phyloP scores from a whole-genome alignment of 2,113 vertebrate species.

The Hydrochoerus hydrochaeris region DNA sequence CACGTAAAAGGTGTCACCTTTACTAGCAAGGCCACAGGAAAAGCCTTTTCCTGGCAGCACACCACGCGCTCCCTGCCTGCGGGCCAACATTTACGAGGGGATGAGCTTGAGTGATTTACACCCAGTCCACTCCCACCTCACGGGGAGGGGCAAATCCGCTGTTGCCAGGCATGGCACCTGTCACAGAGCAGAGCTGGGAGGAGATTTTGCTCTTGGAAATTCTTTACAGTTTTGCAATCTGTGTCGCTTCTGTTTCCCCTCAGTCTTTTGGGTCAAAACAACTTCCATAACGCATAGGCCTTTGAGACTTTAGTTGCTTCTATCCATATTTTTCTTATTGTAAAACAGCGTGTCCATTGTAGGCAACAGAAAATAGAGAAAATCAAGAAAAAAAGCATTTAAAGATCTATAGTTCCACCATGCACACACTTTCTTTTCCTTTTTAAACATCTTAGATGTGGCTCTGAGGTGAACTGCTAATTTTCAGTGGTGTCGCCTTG shows the following conservation, averaged over 20 bases:
- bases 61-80: neutral
- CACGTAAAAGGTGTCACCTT: neutral
- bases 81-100: neutral
- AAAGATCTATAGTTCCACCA: neutral
- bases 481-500: neutral
- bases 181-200: neutral
- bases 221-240: neutral
- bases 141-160: neutral
- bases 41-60: neutral
- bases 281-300: neutral
- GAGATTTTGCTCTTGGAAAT: neutral
- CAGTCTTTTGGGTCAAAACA: slow-evolving; percentile 6
- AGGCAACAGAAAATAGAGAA: slow-evolving; percentile 18
- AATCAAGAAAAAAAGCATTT: neutral
- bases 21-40: neutral
- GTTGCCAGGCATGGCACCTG: neutral
- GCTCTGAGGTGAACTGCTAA: neutral
- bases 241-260: neutral
- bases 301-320: neutral
- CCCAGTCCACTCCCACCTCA: fast-evolving
- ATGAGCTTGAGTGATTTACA: neutral
- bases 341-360: neutral
- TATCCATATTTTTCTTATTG: neutral
- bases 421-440: neutral
- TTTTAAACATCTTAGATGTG: slow-evolving; percentile 16